Base-by-base conservation (phyloP, 2,888 invertebrate genomes). In the Mechanitis mazaeus region DNA sequence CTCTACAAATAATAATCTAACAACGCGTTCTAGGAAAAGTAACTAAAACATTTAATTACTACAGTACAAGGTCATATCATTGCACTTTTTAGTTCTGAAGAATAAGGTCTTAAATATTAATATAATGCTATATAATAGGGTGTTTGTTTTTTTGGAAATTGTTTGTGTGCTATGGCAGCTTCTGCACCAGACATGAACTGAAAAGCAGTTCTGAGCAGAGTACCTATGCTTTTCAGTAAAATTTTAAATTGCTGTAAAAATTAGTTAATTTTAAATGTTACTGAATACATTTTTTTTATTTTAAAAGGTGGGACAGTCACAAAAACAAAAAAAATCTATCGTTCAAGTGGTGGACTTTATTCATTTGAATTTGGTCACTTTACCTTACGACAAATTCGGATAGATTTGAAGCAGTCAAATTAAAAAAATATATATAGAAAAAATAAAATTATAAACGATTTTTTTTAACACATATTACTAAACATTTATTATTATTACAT, bases 21-120 rank as follows among this genome's bases (percentile, higher is more conserved):
- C 66, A 69, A 68, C 65, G 64, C 71, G 63, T 58, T 68, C 70
- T 72, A 71, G 59, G 62, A 53, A 67, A 61, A 66, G 28, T 58
- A 55, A 46, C n/a, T 58, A 50, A 3, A 59, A 60, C 38, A 33
- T 9, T 55, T 54, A 58, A 35, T 46, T 45, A 45, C 65, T 63
- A 66, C 61, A 38, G 45, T 61, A 61, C 1, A 57, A 45, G 11
- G 42, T 42, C 42, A 5, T 31, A 3, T 9, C 50, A 47, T 47
- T 50, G 50, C 31, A 50, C 50, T 50, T 50, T 35, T 6, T 3
- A 31, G 1, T 50, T 11, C 42, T 42, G 6, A 9, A 50, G 31
- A 3, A 31, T 7, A 50, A 9, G 9, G 20, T 20, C 20, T 20
- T 20, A 20, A 20, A 20, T 31, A 31, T 50, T 50, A 6, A 50